Evolutionary conservation across 1,140 invertebrate genomes (phyloP).

Genomic region (Samia ricini): DNA sequence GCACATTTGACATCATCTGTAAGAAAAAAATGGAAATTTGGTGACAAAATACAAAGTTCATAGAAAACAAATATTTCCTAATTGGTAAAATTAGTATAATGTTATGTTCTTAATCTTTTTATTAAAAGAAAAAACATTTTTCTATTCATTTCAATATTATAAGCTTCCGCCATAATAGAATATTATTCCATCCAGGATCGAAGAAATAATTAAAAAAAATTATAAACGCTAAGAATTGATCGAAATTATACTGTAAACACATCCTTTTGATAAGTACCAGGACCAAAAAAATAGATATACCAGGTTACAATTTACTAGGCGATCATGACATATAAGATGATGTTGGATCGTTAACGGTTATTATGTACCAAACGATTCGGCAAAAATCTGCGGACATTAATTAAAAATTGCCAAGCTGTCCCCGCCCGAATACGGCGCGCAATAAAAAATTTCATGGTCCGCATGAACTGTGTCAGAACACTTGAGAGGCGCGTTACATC

Average conservation of each 20-base stretch:
- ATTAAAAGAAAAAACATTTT: too few species aligned
- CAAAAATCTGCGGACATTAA: background rate
- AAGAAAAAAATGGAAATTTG: slow-evolving; percentile 31
- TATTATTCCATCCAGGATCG: too few species aligned
- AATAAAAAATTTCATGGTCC: slow-evolving; percentile 33
- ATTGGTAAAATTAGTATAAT: too few species aligned
- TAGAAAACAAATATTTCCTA: too few species aligned
- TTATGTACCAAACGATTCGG: background rate
- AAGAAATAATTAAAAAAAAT: too few species aligned
- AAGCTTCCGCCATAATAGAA: too few species aligned
- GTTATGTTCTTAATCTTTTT: too few species aligned
- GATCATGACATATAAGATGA: background rate
- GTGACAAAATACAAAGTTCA: too few species aligned
- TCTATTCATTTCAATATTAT: too few species aligned
- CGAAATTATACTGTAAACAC: too few species aligned
- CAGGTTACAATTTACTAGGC: background rate
- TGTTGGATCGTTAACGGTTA: background rate
- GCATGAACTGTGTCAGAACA: slow-evolving; percentile 48
- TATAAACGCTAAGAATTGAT: too few species aligned
- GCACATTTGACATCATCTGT: slow-evolving; percentile 32
- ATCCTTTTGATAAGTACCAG: too few species aligned
- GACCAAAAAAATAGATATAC: background rate
- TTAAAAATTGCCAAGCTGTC: background rate
- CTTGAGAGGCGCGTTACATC: slow-evolving; percentile 48
- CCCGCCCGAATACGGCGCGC: background rate